phyloP scores from a whole-genome alignment of 2,888 invertebrate species.

The Campopleginae sp. region DNA sequence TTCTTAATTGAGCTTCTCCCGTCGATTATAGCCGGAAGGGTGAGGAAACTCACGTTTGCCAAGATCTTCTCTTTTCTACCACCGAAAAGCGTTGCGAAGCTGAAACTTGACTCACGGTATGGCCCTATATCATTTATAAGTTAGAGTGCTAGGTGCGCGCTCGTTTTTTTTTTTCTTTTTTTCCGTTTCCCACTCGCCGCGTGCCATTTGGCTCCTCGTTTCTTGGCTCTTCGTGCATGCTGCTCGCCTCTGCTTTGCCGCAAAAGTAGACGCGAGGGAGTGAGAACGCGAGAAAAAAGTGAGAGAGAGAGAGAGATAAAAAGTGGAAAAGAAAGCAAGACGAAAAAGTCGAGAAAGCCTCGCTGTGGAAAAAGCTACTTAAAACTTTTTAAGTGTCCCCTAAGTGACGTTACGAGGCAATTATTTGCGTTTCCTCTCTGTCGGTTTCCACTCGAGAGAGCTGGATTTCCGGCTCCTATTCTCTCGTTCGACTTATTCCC shows the following conservation, averaged over 20 bases:
- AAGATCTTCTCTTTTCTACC: slow-evolving; percentile 51
- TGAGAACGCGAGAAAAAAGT: slow-evolving; percentile 13
- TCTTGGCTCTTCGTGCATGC: slow-evolving; percentile 62
- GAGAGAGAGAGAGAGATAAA: slow-evolving; percentile 29
- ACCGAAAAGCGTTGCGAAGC: slow-evolving; percentile 38
- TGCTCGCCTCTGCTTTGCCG: slow-evolving; percentile 44
- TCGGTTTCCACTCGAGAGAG: slow-evolving; percentile 71
- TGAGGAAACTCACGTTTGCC: slow-evolving; percentile 58
- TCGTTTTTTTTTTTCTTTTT: slow-evolving; percentile 34
- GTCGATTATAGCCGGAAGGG: not conserved
- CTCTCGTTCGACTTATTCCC: slow-evolving; percentile 65
- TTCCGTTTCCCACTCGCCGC: slow-evolving; percentile 31
- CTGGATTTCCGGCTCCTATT: slow-evolving; percentile 57
- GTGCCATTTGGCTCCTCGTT: slow-evolving; percentile 46
- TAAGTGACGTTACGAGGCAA: slow-evolving; percentile 79
- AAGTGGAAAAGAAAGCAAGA: slow-evolving; percentile 37
- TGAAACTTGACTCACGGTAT: slow-evolving; percentile 66
- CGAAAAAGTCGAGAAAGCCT: slow-evolving; percentile 55
- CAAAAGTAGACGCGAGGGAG: slow-evolving; percentile 38
- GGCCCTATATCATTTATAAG: slow-evolving; percentile 75
- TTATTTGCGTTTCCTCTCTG: slow-evolving; percentile 77
- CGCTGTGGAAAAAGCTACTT: slow-evolving; percentile 75
- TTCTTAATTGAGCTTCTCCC: not conserved
- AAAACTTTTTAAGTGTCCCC: slow-evolving; percentile 80
- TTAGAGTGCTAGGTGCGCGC: slow-evolving; percentile 63